phyloP scores from a whole-genome alignment of 2,888 invertebrate genomes.

The Thecocarcelia acutangulata region DNA sequence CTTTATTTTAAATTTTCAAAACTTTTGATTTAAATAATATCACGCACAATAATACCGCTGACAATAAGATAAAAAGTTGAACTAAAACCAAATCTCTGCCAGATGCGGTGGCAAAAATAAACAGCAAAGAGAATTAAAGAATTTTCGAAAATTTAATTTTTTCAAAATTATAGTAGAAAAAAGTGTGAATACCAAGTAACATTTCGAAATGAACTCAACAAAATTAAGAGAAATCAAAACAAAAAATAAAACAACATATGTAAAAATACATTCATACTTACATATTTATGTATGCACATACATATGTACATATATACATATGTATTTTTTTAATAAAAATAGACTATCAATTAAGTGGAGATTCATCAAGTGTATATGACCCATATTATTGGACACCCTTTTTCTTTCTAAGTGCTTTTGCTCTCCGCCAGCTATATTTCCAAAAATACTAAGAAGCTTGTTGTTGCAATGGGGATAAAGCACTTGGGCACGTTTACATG shows the following conservation, averaged over 20 bases:
- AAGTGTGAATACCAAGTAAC: conserved; percentile 7
- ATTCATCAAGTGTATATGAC: conserved; percentile 71
- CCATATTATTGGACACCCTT: conserved; percentile 64
- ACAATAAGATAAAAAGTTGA: conserved; percentile 52
- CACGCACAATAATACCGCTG: conserved; percentile 44
- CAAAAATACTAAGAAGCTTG: conserved; percentile 47
- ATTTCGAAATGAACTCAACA: conserved; percentile 25
- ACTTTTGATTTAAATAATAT: conserved; percentile 2
- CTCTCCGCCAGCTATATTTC: conserved; percentile 1
- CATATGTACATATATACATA: too few relatives aligned
- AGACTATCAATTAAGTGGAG: conserved; percentile 70
- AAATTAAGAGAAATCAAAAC: conserved; percentile 38
- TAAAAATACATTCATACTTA: neutral
- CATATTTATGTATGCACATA: conserved; percentile 19
- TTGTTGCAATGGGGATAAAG: conserved; percentile 51
- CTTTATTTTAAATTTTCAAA: neutral
- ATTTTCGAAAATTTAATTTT: conserved; percentile 38
- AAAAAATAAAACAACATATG: conserved; percentile 33
- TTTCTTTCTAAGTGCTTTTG: conserved; percentile 22
- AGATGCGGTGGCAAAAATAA: conserved; percentile 14
- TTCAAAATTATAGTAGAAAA: conserved; percentile 13
- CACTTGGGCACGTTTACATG: conserved; percentile 56
- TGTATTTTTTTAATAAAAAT: conserved; percentile 64
- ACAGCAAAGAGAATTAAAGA: conserved; percentile 27
- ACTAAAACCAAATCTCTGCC: conserved; percentile 43